Percentiles rank a stretch among this genome's conserved stretches.
Evolutionary conservation across 2,888 invertebrate genomes (phyloP).

Genomic region (Chaetoderma sp.): DNA sequence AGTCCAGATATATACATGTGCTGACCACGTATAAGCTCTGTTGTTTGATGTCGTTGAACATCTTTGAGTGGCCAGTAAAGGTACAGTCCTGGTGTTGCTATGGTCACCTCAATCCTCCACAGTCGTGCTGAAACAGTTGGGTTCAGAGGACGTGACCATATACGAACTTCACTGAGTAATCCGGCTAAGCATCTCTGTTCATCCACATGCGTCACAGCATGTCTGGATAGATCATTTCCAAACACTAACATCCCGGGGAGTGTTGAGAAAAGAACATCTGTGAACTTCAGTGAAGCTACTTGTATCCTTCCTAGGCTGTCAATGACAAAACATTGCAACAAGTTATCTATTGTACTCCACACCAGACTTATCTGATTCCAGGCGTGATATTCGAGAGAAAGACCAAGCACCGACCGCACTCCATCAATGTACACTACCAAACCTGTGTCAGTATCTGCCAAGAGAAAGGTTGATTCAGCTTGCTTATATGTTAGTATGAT

Average conservation of each 20-base stretch:
- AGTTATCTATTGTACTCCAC: constrained; percentile 32
- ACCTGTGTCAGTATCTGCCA: constrained; percentile 32
- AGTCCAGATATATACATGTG: constrained; percentile 38
- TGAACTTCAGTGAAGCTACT: constrained; percentile 39
- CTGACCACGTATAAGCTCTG: constrained; percentile 30
- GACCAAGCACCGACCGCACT: constrained; percentile 23
- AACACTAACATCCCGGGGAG: constrained; percentile 44
- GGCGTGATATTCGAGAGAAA: constrained; percentile 31
- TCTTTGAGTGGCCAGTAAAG: constrained; percentile 49
- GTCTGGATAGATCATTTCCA: constrained; percentile 39
- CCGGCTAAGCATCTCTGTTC: no score
- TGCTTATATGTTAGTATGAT: constrained; percentile 40
- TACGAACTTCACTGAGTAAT: no score
- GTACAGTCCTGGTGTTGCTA: constrained; percentile 40
- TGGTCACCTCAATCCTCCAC: constrained; percentile 37
- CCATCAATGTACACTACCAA: constrained; percentile 20
- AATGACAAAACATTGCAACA: constrained; percentile 43
- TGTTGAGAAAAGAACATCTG: constrained; percentile 29
- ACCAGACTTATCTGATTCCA: constrained; percentile 50
- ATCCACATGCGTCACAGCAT: constrained; percentile 43
- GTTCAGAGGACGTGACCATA: constrained; percentile 49
- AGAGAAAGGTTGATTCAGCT: constrained; percentile 26
- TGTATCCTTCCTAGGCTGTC: constrained; percentile 29
- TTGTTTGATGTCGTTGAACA: constrained; percentile 37
- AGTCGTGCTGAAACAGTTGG: constrained; percentile 43